These are phyloP conservation scores for Erythrolamprus reginae DNA, from an alignment of 2,113 vertebrate genomes.

Conservation along the genomic window DNA sequence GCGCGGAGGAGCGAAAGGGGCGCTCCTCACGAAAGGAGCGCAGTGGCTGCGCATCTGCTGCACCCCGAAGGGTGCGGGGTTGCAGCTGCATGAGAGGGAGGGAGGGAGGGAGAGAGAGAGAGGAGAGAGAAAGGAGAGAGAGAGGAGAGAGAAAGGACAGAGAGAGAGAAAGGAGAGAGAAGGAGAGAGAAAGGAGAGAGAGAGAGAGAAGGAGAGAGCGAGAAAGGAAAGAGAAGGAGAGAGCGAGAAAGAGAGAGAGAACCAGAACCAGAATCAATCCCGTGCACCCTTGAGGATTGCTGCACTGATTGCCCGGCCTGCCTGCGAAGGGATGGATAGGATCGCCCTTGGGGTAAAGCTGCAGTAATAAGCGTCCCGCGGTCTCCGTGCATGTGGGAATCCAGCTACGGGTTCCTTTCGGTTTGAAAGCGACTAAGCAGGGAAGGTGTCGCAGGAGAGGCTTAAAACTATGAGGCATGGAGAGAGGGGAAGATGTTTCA, in stretches of 20 bases:
- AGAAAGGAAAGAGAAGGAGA: too few species aligned
- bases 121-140: too few species aligned
- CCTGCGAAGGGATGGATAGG: neutral
- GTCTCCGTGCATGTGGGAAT: neutral
- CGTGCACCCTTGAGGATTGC: neutral
- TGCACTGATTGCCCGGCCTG: neutral
- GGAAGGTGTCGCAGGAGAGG: neutral
- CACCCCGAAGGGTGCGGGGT: neutral
- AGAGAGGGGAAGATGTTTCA: neutral
- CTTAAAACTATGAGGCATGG: neutral
- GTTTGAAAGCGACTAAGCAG: neutral
- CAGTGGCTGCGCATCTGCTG: neutral
- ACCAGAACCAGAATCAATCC: neutral
- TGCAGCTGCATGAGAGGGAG: neutral
- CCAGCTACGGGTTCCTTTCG: fast-evolving
- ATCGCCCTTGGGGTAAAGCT: neutral
- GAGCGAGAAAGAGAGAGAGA: neutral
- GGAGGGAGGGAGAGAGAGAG: too few species aligned
- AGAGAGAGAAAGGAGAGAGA: too few species aligned
- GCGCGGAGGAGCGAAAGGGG: neutral
- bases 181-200: too few species aligned
- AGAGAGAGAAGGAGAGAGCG: too few species aligned
- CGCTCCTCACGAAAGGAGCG: neutral
- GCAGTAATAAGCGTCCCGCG: neutral
- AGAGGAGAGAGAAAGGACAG: too few species aligned